Conservation (phyloP, 2,113 vertebrate species). For the Thunnus maccoyii region DNA sequence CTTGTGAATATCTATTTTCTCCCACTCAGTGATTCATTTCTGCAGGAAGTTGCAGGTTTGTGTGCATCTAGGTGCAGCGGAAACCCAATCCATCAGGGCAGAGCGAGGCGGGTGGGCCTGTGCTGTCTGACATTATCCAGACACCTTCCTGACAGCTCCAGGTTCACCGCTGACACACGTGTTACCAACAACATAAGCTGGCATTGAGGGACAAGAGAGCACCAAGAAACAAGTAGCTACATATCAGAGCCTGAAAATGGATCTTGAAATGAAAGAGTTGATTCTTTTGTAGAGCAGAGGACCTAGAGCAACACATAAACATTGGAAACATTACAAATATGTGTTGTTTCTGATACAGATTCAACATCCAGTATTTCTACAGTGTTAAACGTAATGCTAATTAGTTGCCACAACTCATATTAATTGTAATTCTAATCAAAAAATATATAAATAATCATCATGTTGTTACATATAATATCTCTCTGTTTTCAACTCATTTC, state of each 20-base stretch:
- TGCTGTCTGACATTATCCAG: slow-evolving; percentile 74
- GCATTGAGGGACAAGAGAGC: slow-evolving; percentile 21
- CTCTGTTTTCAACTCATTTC: background rate
- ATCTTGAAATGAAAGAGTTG: slow-evolving; percentile 18
- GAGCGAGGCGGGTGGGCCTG: slow-evolving; percentile 78
- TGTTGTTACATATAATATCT: background rate
- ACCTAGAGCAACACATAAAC: background rate
- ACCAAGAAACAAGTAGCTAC: slow-evolving; percentile 19
- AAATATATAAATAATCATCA: background rate
- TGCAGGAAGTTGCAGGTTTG: slow-evolving; percentile 73
- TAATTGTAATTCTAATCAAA: background rate
- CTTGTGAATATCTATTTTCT: slow-evolving; percentile 66
- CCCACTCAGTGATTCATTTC: slow-evolving; percentile 62
- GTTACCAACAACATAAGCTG: slow-evolving; percentile 42
- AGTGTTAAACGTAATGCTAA: too few species aligned
- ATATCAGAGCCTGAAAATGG: slow-evolving; percentile 7
- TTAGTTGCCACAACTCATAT: too few species aligned
- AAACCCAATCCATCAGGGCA: slow-evolving; percentile 78
- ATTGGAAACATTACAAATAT: background rate
- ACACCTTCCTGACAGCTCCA: slow-evolving; percentile 67
- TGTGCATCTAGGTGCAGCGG: slow-evolving; percentile 70
- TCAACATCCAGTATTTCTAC: background rate
- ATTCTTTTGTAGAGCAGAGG: background rate
- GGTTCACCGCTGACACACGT: slow-evolving; percentile 62
- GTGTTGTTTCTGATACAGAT: background rate